Percentiles rank a stretch among this genome's conserved stretches.
Evolutionary conservation across 2,888 invertebrate genomes (phyloP).

Genomic region (Bombylius major): DNA sequence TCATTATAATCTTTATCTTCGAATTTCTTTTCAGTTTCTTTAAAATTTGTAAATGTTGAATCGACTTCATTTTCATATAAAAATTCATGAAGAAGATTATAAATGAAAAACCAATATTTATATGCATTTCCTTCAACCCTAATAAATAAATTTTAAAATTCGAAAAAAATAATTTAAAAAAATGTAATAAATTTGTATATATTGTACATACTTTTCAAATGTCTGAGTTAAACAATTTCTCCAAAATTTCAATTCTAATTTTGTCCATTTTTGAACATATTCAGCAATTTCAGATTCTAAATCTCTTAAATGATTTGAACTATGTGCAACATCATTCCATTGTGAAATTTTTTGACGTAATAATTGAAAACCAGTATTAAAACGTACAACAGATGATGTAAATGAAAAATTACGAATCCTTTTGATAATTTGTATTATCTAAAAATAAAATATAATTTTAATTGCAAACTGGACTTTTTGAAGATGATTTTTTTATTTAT

Average conservation of each 20-base stretch:
- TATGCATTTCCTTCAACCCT: conserved; percentile 55
- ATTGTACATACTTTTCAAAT: conserved; percentile 41
- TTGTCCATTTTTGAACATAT: conserved; percentile 82
- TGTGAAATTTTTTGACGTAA: conserved; percentile 72
- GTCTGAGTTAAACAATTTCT: conserved; percentile 64
- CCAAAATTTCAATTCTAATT: conserved; percentile 80
- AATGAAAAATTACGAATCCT: conserved; percentile 61
- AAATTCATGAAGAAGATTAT: conserved; percentile 55
- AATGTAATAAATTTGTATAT: background rate
- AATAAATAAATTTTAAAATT: conserved; percentile 8
- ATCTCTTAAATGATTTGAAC: conserved; percentile 65
- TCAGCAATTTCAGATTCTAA: conserved; percentile 62
- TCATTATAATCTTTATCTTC: conserved; percentile 20
- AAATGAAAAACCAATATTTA: conserved; percentile 87
- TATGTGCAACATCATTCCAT: conserved; percentile 87
- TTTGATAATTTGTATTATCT: conserved; percentile 43
- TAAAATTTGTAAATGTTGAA: conserved; percentile 21
- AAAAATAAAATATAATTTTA: conserved; percentile 22
- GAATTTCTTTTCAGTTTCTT: conserved; percentile 25
- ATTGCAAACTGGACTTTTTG: background rate
- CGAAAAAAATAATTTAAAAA: conserved; percentile 4
- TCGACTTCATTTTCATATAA: conserved; percentile 30
- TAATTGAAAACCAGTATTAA: conserved; percentile 81
- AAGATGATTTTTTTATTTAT: no score
- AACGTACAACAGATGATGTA: conserved; percentile 72